Conservation (phyloP, 2,888 invertebrate species). For the Ellobium chinense region DNA sequence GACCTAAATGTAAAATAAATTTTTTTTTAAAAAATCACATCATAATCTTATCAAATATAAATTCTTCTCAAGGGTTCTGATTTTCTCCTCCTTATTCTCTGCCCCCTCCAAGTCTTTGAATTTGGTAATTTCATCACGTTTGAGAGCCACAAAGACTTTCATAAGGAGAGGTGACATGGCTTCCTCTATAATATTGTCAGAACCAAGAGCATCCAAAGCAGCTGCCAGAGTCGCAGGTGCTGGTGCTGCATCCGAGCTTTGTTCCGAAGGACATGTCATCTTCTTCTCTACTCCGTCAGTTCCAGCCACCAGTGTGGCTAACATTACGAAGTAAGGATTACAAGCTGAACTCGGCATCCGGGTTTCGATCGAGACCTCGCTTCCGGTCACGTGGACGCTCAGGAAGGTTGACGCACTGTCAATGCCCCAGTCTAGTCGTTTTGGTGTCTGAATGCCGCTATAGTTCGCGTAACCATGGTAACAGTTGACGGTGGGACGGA, state of each 20-base stretch:
- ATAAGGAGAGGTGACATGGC: conserved; percentile 26
- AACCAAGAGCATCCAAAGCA: conserved; percentile 32
- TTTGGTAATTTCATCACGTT: conserved; percentile 26
- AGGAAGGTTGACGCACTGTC: conserved; percentile 10
- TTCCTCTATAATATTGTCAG: conserved; percentile 26
- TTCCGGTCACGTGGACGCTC: neutral
- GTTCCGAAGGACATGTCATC: conserved; percentile 25
- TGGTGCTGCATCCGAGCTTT: neutral
- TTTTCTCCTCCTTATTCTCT: conserved; percentile 17
- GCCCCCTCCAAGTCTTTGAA: conserved; percentile 1
- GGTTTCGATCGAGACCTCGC: conserved; percentile 33
- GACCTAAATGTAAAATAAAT: no score
- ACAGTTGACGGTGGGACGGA: conserved; percentile 43
- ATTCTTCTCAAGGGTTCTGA: conserved; percentile 19
- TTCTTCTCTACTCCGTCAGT: conserved; percentile 36
- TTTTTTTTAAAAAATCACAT: no score
- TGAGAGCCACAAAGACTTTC: neutral
- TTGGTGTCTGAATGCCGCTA: neutral
- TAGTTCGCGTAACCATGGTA: conserved; percentile 19
- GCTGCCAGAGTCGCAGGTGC: conserved; percentile 21
- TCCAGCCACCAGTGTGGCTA: conserved; percentile 40
- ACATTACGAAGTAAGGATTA: conserved; percentile 44
- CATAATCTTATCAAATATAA: conserved; percentile 13
- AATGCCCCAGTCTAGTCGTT: conserved; percentile 12
- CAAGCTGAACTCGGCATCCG: conserved; percentile 29